phyloP scores from a whole-genome alignment of 2,888 invertebrate genomes.

The Altica lythri region DNA sequence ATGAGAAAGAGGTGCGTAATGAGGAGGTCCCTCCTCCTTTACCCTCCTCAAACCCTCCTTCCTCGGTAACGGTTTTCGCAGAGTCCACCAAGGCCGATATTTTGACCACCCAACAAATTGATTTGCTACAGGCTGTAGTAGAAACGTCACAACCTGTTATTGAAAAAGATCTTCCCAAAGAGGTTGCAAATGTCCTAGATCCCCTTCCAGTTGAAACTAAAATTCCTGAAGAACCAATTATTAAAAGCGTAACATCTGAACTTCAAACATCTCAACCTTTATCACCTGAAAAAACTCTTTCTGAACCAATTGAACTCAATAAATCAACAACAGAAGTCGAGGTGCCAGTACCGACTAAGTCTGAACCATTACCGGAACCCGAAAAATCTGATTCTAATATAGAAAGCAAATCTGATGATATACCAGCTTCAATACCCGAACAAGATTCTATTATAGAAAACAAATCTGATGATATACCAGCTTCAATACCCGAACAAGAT shows the following conservation, averaged over 20 bases:
- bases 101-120: conserved; percentile 50
- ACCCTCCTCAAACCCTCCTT: conserved; percentile 75
- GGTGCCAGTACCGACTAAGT: not conserved
- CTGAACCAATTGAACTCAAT: too few relatives aligned
- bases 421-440: not conserved
- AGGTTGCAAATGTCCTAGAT: not conserved
- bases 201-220: not conserved
- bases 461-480: conserved; percentile 1
- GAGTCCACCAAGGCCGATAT: conserved; percentile 67
- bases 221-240: conserved; percentile 3
- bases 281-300: too few relatives aligned
- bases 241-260: not conserved
- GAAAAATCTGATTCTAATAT: conserved; percentile 3
- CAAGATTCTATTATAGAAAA: not conserved
- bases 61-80: conserved; percentile 76
- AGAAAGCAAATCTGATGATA: conserved; percentile 2
- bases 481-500: conserved; percentile 1
- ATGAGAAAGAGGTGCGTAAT: conserved; percentile 63
- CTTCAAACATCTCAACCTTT: conserved; percentile 2
- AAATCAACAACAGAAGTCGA: too few relatives aligned
- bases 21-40: conserved; percentile 73
- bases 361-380: not conserved
- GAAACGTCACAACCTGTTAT: not conserved
- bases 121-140: conserved; percentile 34
- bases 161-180: not conserved